Evolutionary conservation across 2,797 vertebrate genomes (phyloP), one percentile per base, ranked within the genome.

Genomic region (Pseudomugil gertrudae): DNA sequence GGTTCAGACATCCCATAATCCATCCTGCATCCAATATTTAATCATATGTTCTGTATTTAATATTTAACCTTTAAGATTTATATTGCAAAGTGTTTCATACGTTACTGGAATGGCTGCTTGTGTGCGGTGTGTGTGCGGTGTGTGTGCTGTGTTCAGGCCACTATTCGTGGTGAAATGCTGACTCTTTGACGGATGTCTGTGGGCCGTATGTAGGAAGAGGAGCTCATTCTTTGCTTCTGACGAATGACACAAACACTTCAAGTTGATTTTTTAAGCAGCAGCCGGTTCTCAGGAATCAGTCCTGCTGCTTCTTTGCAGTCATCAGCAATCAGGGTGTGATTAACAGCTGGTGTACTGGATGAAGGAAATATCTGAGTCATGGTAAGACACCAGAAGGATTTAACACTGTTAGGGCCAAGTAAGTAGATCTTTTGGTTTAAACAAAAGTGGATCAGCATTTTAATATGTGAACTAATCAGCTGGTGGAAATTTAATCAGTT

Each of bases 41-140:
- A n/a, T 40, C 55, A n/a, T 55, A 27, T 63, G 36, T 62, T 76
- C 63, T 66, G 61, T 63, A 53, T 24, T 11, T 76, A 69, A 72
- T 57, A 58, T 24, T 11, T 74, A 72, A 74, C 67, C 51, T 83
- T 81, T 58, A 69, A 54, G 24, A 81, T 21, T 33, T 24, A 40
- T 30, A 17, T 15, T 24, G 0, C 26, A 38, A 62, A 17, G 26
- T n/a, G 19, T 53, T 51, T 71, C 43, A 47, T 50, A 52, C 53
- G 30, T 10, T 9, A 50, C 54, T 15, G 26, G 15, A 58, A 4
- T 40, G 15, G 21, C 21, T 38, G 10, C n/a, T 56, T 36, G 32
- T 56, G 9, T 0, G n/a, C n/a, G n/a, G n/a, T n/a, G n/a, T n/a
- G n/a, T n/a, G n/a, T n/a, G n/a, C n/a, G n/a, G n/a, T n/a, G n/a